Evolutionary conservation across 2,113 vertebrate species (phyloP), one percentile per base, ranked within the genome.

Genomic region (Eudyptes chrysolophus): DNA sequence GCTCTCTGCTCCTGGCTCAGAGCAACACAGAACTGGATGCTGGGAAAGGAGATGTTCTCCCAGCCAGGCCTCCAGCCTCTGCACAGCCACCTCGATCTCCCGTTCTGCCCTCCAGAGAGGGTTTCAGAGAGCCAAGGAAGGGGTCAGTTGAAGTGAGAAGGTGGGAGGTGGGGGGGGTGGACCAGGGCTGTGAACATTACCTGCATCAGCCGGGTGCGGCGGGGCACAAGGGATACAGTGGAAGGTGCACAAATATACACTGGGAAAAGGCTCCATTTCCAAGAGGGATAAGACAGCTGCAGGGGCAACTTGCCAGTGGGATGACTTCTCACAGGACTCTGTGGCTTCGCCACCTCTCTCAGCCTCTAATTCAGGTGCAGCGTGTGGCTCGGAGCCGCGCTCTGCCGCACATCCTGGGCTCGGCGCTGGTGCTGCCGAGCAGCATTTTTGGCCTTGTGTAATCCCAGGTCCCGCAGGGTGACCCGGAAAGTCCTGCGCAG

Each of bases 341-440:
- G 78, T 30, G 90, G 75, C 48, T 80, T 90, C 44, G 18, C 52
- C 48, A 48, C 13, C 18, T 44, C 64, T 72, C 3, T 1, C 71
- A 89, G 84, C 55, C 90, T 85, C 34, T 96, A 71, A 92, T 90
- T 26, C 38, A 46, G 81, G 62, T 10, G 26, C 25, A 25, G 79
- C 3, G 0, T 22, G n/a, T 3, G 17, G 72, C 87, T 52, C 1
- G 0, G 74, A 75, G 87, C 81, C 2, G 3, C 19, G 57, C 84
- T 13, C 20, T 11, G 80, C 92, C 0, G 16, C 77, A 78, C 25
- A 40, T 84, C 90, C 79, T 0, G 1, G 34, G n/a, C 71, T 48
- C 0, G 0, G 13, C 0, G 7, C 36, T 58, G 94, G 78, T 6
- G 4, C 24, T 60, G 34, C 71, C 3, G 9, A 29, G 84, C 60